Percentiles rank a stretch among this genome's conserved stretches.
phyloP scores from a whole-genome alignment of 2,888 invertebrate genomes.

The Andrena trimmerana region DNA sequence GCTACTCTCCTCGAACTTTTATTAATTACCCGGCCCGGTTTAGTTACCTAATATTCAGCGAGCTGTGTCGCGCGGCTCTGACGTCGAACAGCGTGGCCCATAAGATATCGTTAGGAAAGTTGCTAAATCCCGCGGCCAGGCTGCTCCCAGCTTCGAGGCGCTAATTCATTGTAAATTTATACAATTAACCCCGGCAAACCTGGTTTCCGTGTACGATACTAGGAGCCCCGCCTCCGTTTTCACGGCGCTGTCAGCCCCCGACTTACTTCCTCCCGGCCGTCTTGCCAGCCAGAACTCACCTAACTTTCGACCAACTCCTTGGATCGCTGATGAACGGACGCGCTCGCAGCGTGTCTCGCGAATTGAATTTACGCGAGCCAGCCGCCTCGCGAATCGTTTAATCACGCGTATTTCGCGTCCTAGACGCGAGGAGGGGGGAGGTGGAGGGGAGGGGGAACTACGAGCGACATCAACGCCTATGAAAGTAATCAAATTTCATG shows the following conservation, averaged over 20 bases:
- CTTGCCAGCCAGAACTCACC: conserved; percentile 3
- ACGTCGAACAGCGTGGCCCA: conserved; percentile 2
- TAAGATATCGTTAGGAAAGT: conserved; percentile 53
- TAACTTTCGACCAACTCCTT: conserved; percentile 39
- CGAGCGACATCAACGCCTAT: background rate
- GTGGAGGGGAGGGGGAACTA: background rate
- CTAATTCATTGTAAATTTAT: conserved; percentile 83
- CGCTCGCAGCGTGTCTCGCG: conserved; percentile 2
- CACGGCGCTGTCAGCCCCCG: conserved; percentile 48
- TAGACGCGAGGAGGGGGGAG: background rate
- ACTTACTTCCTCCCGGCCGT: conserved; percentile 32
- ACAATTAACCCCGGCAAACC: conserved; percentile 77
- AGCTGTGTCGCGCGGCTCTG: conserved; percentile 14
- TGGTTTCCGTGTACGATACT: conserved; percentile 49
- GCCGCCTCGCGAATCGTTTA: conserved; percentile 22
- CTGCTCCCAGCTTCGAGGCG: conserved; percentile 47
- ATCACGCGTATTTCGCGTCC: conserved; percentile 8
- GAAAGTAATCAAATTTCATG: conserved; percentile 1
- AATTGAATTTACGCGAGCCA: conserved; percentile 32
- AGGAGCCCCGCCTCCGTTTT: conserved; percentile 30
- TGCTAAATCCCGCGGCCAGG: conserved; percentile 34
- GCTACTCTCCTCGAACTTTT: background rate
- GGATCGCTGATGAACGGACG: conserved; percentile 44
- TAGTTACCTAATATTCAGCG: conserved; percentile 26
- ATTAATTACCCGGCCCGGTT: conserved; percentile 16